Percentiles rank a stretch among this genome's conserved stretches.
phyloP scores from a whole-genome alignment of 1,140 invertebrate genomes.

The Psilanteris sp. region DNA sequence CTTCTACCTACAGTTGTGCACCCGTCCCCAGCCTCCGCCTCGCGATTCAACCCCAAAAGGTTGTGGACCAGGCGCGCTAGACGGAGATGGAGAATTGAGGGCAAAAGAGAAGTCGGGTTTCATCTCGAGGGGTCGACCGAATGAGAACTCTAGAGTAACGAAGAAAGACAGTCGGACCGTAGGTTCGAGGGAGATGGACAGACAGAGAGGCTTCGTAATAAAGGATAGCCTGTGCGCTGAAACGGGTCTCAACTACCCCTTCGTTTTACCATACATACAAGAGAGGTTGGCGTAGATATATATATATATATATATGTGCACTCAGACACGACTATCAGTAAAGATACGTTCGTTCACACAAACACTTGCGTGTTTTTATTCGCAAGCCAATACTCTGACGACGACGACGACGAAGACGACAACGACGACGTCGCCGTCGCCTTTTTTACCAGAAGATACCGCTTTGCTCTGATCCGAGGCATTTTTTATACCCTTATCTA shows the following conservation, averaged over 20 bases:
- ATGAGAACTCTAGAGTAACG: constrained; percentile 44
- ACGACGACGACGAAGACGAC: too few relatives aligned
- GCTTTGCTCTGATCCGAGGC: constrained; percentile 57
- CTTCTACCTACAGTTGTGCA: constrained; percentile 68
- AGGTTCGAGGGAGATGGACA: constrained; percentile 17
- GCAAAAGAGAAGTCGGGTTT: constrained; percentile 73
- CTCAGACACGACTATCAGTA: constrained; percentile 19
- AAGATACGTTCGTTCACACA: constrained; percentile 52
- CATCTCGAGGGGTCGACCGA: constrained; percentile 74
- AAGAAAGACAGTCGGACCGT: constrained; percentile 21
- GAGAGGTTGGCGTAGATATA: not conserved
- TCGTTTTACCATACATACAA: constrained; percentile 35
- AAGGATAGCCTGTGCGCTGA: constrained; percentile 61
- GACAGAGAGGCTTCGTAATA: constrained; percentile 54
- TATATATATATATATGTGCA: too few relatives aligned
- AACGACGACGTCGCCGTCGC: constrained; percentile 42
- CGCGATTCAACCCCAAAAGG: constrained; percentile 76
- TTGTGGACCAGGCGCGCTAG: constrained; percentile 62
- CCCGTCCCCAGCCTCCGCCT: constrained; percentile 47
- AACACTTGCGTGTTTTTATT: constrained; percentile 55
- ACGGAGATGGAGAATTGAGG: constrained; percentile 31
- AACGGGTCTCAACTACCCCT: constrained; percentile 57
- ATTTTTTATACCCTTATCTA: constrained; percentile 64
- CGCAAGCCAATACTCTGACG: constrained; percentile 60
- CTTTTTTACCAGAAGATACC: constrained; percentile 63